phyloP scores from a whole-genome alignment of 2,113 vertebrate genomes.

The Anser cygnoides region DNA sequence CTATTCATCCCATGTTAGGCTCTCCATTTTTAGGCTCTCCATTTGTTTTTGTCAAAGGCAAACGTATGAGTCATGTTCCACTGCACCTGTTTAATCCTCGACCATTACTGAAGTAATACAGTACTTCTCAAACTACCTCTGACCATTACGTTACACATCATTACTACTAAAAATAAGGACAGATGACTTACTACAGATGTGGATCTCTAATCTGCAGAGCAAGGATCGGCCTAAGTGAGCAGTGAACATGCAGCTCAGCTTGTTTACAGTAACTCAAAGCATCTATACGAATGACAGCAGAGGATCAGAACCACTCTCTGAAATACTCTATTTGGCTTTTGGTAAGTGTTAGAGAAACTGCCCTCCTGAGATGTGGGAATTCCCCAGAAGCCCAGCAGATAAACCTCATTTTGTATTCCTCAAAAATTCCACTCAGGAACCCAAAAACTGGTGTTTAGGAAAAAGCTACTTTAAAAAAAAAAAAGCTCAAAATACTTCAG shows the following conservation, averaged over 20 bases:
- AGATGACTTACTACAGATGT: background rate
- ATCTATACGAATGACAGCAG: background rate
- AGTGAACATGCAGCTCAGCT: background rate
- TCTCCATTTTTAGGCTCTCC: background rate
- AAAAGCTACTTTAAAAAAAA: background rate
- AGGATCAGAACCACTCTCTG: background rate
- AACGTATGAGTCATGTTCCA: background rate
- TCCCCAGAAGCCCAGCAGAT: background rate
- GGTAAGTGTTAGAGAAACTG: background rate
- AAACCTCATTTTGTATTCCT: background rate
- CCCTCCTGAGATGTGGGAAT: background rate
- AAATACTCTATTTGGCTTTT: background rate
- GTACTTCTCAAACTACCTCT: background rate
- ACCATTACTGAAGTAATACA: accelerated
- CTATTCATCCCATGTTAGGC: background rate
- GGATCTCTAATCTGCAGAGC: background rate
- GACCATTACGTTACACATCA: background rate
- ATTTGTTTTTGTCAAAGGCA: background rate
- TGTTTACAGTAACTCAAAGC: background rate
- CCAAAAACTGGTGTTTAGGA: background rate
- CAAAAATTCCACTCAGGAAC: background rate
- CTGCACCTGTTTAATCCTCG: background rate
- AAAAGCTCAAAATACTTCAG: background rate
- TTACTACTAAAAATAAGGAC: background rate
- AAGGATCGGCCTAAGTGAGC: background rate